phyloP scores from a whole-genome alignment of 2,113 vertebrate species.

The Plectropomus leopardus region DNA sequence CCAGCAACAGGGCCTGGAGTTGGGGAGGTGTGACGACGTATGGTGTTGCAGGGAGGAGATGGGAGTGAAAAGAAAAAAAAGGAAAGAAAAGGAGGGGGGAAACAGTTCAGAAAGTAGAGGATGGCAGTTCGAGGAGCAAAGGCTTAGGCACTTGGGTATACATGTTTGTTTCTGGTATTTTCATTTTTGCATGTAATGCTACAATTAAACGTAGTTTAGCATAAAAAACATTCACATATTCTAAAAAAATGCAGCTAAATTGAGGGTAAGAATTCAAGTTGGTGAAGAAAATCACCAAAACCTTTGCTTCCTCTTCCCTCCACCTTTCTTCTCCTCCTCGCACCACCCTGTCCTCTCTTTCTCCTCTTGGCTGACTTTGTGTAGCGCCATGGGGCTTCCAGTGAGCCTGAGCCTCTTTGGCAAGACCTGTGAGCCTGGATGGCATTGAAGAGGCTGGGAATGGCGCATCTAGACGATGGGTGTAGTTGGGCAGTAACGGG shows the following conservation, averaged over 20 bases:
- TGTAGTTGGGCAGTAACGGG: constrained; percentile 33
- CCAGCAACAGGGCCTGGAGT: constrained; percentile 43
- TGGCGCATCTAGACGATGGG: constrained; percentile 54
- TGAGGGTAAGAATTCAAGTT: not conserved
- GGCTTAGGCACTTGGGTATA: not conserved
- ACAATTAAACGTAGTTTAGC: not conserved
- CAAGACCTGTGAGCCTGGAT: constrained; percentile 62
- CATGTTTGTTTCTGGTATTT: not conserved
- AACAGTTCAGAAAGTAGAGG: constrained; percentile 7
- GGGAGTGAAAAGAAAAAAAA: constrained; percentile 3
- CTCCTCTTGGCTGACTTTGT: constrained; percentile 79
- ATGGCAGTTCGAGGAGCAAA: not conserved
- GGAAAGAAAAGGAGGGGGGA: not conserved
- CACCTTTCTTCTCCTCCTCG: constrained; percentile 5
- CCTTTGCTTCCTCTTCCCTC: constrained; percentile 9
- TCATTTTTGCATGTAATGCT: not conserved
- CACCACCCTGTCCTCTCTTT: constrained; percentile 22
- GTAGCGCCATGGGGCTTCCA: constrained; percentile 68
- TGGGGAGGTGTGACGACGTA: constrained; percentile 51
- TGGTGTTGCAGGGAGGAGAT: constrained; percentile 16
- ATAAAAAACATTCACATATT: not conserved
- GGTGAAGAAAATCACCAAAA: not conserved
- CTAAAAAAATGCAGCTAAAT: constrained; percentile 11
- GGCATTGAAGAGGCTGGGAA: constrained; percentile 60
- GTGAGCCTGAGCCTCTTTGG: constrained; percentile 73